Conservation (phyloP, 2,113 vertebrate species). For the Labeo catla region DNA sequence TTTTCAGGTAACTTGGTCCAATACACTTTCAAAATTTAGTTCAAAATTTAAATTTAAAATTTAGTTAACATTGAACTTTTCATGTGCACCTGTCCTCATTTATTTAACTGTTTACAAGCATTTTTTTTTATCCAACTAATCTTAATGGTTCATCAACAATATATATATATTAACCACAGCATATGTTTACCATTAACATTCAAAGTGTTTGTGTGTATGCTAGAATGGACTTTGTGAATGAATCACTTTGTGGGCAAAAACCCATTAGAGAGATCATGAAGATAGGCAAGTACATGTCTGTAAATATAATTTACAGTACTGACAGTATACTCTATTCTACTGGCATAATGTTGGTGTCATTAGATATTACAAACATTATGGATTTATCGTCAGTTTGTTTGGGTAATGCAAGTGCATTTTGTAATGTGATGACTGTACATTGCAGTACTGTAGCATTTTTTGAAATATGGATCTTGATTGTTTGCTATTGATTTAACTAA, state of each 20-base stretch:
- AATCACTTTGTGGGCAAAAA: neutral
- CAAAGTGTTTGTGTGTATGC: neutral
- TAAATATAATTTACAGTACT: neutral
- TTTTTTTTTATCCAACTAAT: no score
- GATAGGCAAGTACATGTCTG: neutral
- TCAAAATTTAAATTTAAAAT: no score
- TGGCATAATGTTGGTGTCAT: neutral
- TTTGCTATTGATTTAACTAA: neutral
- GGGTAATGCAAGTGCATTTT: neutral
- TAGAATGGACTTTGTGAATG: neutral
- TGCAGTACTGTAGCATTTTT: neutral
- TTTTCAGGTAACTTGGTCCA: no score
- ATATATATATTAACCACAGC: no score
- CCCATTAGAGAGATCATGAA: neutral
- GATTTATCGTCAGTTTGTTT: constrained; percentile 9
- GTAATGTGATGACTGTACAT: neutral
- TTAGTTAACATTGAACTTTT: no score
- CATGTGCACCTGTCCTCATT: no score
- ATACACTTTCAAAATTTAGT: no score
- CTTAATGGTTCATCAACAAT: no score
- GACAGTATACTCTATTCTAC: neutral
- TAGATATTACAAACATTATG: neutral
- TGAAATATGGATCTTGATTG: neutral
- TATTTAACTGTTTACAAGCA: no score
- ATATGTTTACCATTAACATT: neutral